phyloP scores from a whole-genome alignment of 2,888 invertebrate species.

The Harpalus rubripes region DNA sequence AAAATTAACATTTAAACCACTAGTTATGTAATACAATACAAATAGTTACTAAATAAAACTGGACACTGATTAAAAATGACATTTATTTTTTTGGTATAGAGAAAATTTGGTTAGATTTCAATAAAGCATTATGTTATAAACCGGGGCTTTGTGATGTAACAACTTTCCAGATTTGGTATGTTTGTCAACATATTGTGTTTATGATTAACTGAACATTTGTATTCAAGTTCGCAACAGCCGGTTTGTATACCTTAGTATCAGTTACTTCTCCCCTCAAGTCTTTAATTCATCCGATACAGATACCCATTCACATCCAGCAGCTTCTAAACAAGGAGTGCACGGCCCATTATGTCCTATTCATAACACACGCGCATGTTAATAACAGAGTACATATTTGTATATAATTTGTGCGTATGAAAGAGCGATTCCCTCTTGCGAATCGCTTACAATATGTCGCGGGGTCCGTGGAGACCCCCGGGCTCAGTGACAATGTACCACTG shows the following conservation, averaged over 20 bases:
- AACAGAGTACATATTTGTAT: constrained; percentile 77
- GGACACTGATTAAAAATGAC: no score
- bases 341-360: constrained; percentile 57
- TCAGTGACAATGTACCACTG: constrained; percentile 34
- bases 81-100: no score
- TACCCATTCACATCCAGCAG: constrained; percentile 29
- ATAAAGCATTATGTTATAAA: no score
- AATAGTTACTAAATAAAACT: no score
- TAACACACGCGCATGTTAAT: constrained; percentile 54
- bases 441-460: constrained; percentile 76
- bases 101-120: no score
- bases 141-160: no score
- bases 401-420: constrained; percentile 78
- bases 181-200: no score
- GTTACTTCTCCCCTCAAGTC: constrained; percentile 18
- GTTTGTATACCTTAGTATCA: constrained; percentile 6
- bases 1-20: no score
- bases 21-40: no score
- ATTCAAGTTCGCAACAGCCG: background rate
- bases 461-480: constrained; percentile 71
- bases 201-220: background rate
- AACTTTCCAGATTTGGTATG: no score
- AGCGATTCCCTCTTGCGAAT: constrained; percentile 75
- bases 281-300: constrained; percentile 44
- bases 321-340: constrained; percentile 37